Evolutionary conservation across 2,888 invertebrate genomes (phyloP).

Genomic region (Ypsolopha scabrella): DNA sequence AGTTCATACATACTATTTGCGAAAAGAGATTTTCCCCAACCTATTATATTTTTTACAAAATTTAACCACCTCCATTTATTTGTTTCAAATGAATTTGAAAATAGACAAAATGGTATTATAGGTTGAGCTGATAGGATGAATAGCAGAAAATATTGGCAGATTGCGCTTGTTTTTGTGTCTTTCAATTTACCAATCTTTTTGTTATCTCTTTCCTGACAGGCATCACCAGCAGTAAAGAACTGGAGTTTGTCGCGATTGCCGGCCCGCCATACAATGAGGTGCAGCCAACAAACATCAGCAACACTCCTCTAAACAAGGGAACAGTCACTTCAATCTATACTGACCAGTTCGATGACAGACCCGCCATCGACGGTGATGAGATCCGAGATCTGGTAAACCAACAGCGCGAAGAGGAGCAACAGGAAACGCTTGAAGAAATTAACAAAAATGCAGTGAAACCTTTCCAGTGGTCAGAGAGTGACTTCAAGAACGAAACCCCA

Average conservation of each 20-base stretch:
- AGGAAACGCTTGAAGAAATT: conserved; percentile 37
- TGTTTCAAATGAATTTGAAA: too few species aligned
- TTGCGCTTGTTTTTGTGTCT: too few species aligned
- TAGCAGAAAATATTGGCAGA: too few species aligned
- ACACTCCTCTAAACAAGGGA: conserved; percentile 41
- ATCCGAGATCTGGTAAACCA: conserved; percentile 48
- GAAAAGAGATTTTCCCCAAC: too few species aligned
- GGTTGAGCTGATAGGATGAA: too few species aligned
- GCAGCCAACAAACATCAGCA: conserved; percentile 20
- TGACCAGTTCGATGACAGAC: conserved; percentile 48
- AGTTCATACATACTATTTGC: too few species aligned
- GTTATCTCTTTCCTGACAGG: conserved; percentile 14
- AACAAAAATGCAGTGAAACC: conserved; percentile 56
- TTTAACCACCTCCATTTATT: too few species aligned
- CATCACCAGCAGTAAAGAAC: conserved; percentile 13
- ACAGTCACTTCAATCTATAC: conserved; percentile 53
- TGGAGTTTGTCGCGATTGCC: conserved; percentile 45
- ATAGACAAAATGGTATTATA: neutral
- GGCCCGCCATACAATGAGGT: conserved; percentile 48
- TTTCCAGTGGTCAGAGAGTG: conserved; percentile 82
- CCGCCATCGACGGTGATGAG: conserved; percentile 42
- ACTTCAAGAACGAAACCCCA: conserved; percentile 73
- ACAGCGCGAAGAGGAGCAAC: conserved; percentile 42
- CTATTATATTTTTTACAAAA: too few species aligned
- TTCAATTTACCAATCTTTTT: too few species aligned